Percentiles rank a stretch among this genome's conserved stretches.
phyloP scores from a whole-genome alignment of 2,797 vertebrate species.

The Capromys pilorides region DNA sequence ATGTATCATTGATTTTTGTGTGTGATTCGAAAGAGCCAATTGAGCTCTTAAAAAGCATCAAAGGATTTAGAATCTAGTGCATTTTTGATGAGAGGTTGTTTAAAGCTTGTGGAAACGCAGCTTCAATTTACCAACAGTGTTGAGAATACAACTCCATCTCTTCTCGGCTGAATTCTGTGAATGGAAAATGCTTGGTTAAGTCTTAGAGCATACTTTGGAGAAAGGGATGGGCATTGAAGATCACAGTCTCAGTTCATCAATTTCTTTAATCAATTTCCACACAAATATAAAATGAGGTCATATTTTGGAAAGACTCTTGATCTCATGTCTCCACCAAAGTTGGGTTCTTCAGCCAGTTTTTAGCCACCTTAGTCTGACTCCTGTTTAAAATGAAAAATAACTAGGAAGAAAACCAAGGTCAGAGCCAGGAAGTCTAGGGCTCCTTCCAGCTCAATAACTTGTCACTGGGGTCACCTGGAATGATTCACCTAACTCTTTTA shows the following conservation, averaged over 20 bases:
- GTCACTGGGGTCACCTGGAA: background rate
- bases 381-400: conserved; percentile 17
- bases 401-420: background rate
- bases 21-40: conserved; percentile 45
- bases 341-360: conserved; percentile 42
- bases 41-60: conserved; percentile 39
- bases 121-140: background rate
- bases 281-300: conserved; percentile 52
- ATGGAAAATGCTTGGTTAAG: conserved; percentile 31
- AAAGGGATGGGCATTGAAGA: conserved; percentile 14
- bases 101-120: conserved; percentile 31
- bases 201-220: background rate
- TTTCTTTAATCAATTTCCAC: conserved; percentile 32
- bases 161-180: conserved; percentile 38
- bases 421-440: background rate
- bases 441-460: background rate
- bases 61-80: conserved; percentile 61
- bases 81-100: conserved; percentile 59
- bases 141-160: background rate
- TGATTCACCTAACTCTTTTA: background rate
- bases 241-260: conserved; percentile 40
- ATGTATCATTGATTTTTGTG: conserved; percentile 61
- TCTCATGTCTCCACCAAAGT: background rate
- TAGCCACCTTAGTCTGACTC: background rate
- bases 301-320: conserved; percentile 46